Conservation (phyloP, 2,888 invertebrate genomes). For the Poecilus cupreus region DNA sequence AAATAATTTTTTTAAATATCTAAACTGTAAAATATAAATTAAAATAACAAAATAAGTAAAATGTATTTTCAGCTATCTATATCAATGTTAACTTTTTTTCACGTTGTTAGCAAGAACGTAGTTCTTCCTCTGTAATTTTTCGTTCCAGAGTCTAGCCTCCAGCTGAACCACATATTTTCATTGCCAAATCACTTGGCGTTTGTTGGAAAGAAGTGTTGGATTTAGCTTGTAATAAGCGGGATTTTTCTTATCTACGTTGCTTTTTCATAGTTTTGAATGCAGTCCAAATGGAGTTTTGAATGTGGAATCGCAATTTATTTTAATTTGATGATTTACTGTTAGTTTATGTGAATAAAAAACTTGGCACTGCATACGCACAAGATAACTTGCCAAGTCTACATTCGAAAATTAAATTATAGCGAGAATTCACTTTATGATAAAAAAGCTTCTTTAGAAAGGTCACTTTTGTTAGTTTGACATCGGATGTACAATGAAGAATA, state of each 20-base stretch:
- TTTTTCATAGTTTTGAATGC: neutral
- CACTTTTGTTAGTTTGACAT: no score
- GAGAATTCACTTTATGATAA: no score
- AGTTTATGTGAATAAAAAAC: neutral
- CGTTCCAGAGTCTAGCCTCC: neutral
- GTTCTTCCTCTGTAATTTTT: no score
- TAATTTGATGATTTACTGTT: neutral
- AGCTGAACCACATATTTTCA: neutral
- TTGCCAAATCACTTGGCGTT: conserved; percentile 8
- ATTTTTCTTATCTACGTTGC: neutral
- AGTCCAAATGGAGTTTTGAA: conserved; percentile 2
- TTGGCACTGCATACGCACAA: neutral
- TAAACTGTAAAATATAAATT: no score
- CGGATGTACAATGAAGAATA: no score
- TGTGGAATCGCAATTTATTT: neutral
- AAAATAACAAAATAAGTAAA: no score
- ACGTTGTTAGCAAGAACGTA: no score
- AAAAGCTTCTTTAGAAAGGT: no score
- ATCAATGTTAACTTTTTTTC: no score
- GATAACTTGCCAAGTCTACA: neutral
- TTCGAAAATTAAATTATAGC: neutral
- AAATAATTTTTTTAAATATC: no score
- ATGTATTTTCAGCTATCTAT: no score
- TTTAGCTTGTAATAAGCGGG: conserved; percentile 2
- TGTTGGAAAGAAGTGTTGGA: conserved; percentile 6